A percentile compares a stretch with the other conserved stretches of the same genome.
Evolutionary conservation across 2,888 invertebrate species (phyloP).

Genomic region (Phengaris arion): DNA sequence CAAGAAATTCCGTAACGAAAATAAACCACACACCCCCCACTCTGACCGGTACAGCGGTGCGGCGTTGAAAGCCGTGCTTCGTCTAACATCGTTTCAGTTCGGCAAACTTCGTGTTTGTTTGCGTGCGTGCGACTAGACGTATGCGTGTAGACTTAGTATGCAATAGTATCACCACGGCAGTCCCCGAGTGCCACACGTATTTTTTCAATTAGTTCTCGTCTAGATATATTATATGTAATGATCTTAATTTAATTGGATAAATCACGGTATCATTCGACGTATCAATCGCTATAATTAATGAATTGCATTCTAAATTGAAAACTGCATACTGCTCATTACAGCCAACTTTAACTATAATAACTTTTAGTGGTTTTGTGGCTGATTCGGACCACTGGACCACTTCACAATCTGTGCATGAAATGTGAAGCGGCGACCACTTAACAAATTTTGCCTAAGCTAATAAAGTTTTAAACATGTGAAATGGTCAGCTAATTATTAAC

Average conservation of each 20-base stretch:
- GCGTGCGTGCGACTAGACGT: no score
- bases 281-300: not conserved
- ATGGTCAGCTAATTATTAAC: not conserved
- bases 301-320: slow-evolving; percentile 11
- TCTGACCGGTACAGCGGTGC: no score
- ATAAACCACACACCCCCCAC: no score
- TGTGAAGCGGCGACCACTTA: slow-evolving; percentile 20
- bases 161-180: no score
- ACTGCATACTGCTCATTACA: slow-evolving; percentile 4
- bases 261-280: not conserved
- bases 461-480: slow-evolving; percentile 17
- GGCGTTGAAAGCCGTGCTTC: no score
- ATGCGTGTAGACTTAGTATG: no score
- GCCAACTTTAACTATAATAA: slow-evolving; percentile 18
- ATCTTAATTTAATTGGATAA: not conserved
- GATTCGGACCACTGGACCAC: not conserved
- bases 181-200: no score
- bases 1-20: no score
- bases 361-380: slow-evolving; percentile 18
- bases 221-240: no score
- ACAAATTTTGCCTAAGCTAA: slow-evolving; percentile 22
- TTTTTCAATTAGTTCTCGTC: no score
- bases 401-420: slow-evolving; percentile 19
- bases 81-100: no score
- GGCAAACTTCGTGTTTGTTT: no score